Percentiles rank a stretch among this genome's conserved stretches.
Evolutionary conservation across 2,888 invertebrate genomes (phyloP).

Genomic region (Noctuana brunneofusca): DNA sequence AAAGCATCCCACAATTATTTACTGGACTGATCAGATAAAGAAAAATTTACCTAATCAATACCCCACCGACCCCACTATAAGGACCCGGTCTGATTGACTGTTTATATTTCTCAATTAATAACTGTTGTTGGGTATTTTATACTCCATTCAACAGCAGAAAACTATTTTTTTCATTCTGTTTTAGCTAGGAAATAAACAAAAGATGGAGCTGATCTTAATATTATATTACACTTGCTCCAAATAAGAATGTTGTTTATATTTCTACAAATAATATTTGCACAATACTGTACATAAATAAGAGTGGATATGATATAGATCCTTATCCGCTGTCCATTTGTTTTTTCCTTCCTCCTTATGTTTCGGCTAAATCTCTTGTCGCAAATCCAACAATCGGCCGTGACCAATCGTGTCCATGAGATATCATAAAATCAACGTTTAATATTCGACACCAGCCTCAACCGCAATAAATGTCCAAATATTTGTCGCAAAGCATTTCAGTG

Average conservation of each 20-base stretch:
- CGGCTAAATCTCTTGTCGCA: constrained; percentile 50
- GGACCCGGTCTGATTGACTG: not conserved
- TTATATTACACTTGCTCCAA: not conserved
- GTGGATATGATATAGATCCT: constrained; percentile 16
- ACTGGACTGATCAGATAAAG: not conserved
- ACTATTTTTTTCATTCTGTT: not conserved
- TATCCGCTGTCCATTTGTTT: constrained; percentile 19
- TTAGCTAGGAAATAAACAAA: not conserved
- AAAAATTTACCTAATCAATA: not conserved
- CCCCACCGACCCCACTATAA: not conserved
- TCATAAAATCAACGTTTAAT: constrained; percentile 71
- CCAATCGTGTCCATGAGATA: constrained; percentile 58
- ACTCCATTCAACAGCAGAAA: not conserved
- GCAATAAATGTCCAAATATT: constrained; percentile 82
- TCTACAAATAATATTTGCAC: constrained; percentile 10
- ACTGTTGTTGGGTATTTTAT: not conserved
- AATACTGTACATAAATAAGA: constrained; percentile 3
- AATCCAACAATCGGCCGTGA: constrained; percentile 59
- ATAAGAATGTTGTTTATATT: constrained; percentile 4
- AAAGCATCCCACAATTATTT: constrained; percentile 1
- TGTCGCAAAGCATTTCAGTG: constrained; percentile 72
- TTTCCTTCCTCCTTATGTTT: constrained; percentile 34
- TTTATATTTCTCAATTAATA: too few relatives aligned
- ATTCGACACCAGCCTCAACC: constrained; percentile 69
- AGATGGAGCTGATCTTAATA: not conserved